Evolutionary conservation across 1,140 invertebrate genomes (phyloP).

Genomic region (Euwallacea fornicatus): DNA sequence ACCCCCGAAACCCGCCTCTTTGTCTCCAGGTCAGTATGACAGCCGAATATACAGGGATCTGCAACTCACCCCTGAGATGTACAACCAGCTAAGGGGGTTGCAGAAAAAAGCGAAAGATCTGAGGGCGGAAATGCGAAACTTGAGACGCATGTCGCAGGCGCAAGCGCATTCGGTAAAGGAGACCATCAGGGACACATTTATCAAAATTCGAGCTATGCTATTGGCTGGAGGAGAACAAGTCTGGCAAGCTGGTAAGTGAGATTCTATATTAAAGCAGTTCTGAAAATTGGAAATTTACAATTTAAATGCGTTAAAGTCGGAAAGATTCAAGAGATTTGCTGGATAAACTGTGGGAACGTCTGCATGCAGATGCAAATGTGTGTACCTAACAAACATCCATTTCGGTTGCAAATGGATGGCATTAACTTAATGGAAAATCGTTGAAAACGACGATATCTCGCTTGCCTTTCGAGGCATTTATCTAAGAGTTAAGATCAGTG

Average conservation of each 20-base stretch:
- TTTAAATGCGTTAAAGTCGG: neutral
- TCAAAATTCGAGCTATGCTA: slow-evolving; percentile 74
- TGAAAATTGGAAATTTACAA: neutral
- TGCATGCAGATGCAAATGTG: too few relatives aligned
- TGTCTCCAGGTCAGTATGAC: slow-evolving; percentile 69
- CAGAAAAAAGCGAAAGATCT: slow-evolving; percentile 91
- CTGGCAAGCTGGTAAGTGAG: slow-evolving; percentile 50
- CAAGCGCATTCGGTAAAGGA: slow-evolving; percentile 89
- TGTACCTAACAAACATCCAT: too few relatives aligned
- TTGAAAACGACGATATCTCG: too few relatives aligned
- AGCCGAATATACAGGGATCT: slow-evolving; percentile 62
- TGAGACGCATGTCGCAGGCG: slow-evolving; percentile 85
- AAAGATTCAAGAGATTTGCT: neutral
- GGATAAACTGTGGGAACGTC: neutral
- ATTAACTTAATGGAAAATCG: too few relatives aligned
- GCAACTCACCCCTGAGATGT: slow-evolving; percentile 80
- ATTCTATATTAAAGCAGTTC: neutral
- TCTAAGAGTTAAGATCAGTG: too few relatives aligned
- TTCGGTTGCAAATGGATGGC: too few relatives aligned
- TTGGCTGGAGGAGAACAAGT: slow-evolving; percentile 64
- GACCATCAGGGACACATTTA: slow-evolving; percentile 85
- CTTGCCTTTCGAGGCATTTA: too few relatives aligned
- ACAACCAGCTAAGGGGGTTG: slow-evolving; percentile 78
- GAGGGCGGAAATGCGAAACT: slow-evolving; percentile 82
- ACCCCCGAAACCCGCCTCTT: slow-evolving; percentile 78